Conservation (phyloP, 2,797 vertebrate species). For the Thripadectes ignobilis region DNA sequence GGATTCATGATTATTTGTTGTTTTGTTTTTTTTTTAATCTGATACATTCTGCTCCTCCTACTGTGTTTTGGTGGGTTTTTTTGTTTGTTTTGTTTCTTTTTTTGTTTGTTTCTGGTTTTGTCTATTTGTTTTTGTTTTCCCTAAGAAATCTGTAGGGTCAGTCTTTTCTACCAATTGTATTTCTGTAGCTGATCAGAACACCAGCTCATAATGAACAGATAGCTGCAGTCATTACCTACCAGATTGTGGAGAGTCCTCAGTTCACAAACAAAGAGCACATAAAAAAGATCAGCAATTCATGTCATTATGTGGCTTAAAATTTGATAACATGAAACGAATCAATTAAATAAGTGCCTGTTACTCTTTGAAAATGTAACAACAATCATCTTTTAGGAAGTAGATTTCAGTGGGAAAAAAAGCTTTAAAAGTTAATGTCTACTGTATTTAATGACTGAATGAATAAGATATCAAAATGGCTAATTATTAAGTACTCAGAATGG, state of each 20-base stretch:
- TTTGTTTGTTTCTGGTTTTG: no score
- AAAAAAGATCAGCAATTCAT: neutral
- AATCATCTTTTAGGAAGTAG: neutral
- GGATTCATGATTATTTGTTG: neutral
- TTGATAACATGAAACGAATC: neutral
- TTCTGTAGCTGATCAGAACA: neutral
- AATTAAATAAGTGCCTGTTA: neutral
- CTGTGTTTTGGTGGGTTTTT: neutral
- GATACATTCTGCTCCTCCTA: neutral
- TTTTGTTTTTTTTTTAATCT: neutral
- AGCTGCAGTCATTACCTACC: neutral
- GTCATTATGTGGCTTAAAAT: neutral
- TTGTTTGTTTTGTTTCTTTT: no score
- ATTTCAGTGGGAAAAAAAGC: neutral
- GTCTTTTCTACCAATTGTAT: neutral
- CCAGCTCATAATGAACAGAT: neutral
- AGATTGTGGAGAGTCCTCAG: neutral
- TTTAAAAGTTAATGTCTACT: neutral
- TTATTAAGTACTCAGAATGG: neutral
- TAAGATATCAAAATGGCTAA: neutral
- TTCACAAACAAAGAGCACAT: neutral
- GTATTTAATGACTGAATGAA: neutral
- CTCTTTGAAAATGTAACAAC: neutral
- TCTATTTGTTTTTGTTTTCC: rapidly evolving
- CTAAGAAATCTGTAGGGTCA: neutral